A percentile compares a stretch with the other conserved stretches of the same genome.
Conservation (phyloP, 2,113 vertebrate species). For the Antennarius striatus region DNA sequence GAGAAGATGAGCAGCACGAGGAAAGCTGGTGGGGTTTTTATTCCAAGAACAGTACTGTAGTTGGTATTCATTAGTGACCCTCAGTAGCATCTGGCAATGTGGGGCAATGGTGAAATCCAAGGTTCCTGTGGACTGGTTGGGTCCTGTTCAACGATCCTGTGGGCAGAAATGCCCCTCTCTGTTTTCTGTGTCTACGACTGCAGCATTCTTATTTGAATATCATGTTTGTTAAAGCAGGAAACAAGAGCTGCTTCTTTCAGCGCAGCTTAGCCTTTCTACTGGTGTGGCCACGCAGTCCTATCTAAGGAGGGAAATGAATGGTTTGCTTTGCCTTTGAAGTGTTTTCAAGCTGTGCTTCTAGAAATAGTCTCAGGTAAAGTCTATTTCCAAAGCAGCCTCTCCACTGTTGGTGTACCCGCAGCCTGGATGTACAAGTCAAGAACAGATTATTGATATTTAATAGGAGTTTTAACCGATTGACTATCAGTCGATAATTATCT, state of each 20-base stretch:
- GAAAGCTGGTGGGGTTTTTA: background rate
- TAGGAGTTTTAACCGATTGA: background rate
- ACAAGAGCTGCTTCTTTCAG: constrained; percentile 10
- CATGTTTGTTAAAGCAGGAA: constrained; percentile 42
- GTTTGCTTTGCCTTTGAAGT: constrained; percentile 31
- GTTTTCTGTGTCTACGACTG: constrained; percentile 24
- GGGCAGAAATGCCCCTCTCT: constrained; percentile 33
- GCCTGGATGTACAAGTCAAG: background rate
- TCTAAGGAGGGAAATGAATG: constrained; percentile 43
- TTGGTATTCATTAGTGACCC: constrained; percentile 35
- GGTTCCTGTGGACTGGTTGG: constrained; percentile 41
- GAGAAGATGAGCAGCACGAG: background rate
- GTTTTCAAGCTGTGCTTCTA: constrained; percentile 41
- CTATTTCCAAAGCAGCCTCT: constrained; percentile 3
- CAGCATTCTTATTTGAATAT: constrained; percentile 27
- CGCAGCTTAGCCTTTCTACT: constrained; percentile 5
- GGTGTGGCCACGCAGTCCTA: constrained; percentile 6
- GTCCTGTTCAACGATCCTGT: constrained; percentile 53
- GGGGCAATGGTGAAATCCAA: constrained; percentile 35
- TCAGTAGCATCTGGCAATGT: constrained; percentile 29
- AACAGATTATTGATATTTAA: background rate
- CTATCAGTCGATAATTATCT: background rate
- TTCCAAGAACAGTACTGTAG: constrained; percentile 35
- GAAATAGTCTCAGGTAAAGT: constrained; percentile 22
- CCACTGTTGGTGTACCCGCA: constrained; percentile 11